Percentiles rank a stretch among this genome's conserved stretches.
Conservation (phyloP, 2,113 vertebrate genomes). For the Gambusia affinis region DNA sequence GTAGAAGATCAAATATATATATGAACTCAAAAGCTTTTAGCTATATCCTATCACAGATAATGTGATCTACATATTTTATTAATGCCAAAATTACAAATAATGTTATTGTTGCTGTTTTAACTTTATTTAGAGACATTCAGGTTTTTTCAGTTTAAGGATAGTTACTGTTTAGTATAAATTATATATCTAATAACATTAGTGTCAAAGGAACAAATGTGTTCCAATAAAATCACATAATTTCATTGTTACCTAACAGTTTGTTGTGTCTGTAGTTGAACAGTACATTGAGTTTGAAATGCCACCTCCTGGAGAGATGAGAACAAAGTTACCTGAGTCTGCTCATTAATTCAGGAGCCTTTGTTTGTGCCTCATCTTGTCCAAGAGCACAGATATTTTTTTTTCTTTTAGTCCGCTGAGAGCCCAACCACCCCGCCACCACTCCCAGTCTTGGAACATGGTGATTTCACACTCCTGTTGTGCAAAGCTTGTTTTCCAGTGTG, state of each 20-base stretch:
- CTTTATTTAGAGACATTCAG: too few species aligned
- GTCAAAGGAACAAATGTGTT: not conserved
- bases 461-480: slow-evolving; percentile 78
- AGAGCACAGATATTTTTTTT: slow-evolving; percentile 34
- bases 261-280: not conserved
- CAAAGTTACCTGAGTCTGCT: slow-evolving; percentile 45
- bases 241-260: not conserved
- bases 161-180: not conserved
- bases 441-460: slow-evolving; percentile 70
- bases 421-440: not conserved
- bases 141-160: not conserved
- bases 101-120: not conserved
- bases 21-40: too few species aligned
- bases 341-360: slow-evolving; percentile 54
- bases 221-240: not conserved
- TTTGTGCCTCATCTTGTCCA: slow-evolving; percentile 40
- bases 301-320: slow-evolving; percentile 36
- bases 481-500: slow-evolving; percentile 70
- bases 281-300: slow-evolving; percentile 29
- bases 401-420: slow-evolving; percentile 28
- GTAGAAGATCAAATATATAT: too few species aligned
- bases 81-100: not conserved
- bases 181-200: not conserved
- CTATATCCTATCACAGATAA: too few species aligned
- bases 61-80: too few species aligned